Evolutionary conservation across 2,888 invertebrate genomes (phyloP).

Genomic region (Lobophora halterata): DNA sequence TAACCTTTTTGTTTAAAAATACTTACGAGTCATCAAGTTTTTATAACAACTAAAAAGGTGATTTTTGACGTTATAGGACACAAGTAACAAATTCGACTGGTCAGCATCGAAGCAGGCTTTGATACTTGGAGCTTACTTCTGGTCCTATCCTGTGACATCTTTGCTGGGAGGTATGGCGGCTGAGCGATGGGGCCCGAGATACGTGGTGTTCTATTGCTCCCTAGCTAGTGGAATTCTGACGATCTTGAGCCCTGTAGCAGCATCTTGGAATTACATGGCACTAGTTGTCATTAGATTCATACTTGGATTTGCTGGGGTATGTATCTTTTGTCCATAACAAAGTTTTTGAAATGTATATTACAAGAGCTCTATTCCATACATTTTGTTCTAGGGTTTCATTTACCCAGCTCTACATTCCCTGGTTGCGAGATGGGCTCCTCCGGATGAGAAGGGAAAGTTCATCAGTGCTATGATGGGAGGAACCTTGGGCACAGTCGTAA

Average conservation of each 20-base stretch:
- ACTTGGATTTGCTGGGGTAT: conserved; percentile 83
- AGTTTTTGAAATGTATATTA: no score
- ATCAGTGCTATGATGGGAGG: conserved; percentile 87
- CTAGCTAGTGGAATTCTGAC: conserved; percentile 79
- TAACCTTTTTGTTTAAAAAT: no score
- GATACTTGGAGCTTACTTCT: conserved; percentile 85
- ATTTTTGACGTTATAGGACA: conserved; percentile 15
- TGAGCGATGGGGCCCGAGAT: conserved; percentile 83
- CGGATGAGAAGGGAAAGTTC: conserved; percentile 87
- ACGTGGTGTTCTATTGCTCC: conserved; percentile 79
- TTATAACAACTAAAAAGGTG: no score
- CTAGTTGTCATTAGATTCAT: conserved; percentile 81
- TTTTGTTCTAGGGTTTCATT: conserved; percentile 74
- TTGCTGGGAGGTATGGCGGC: conserved; percentile 84
- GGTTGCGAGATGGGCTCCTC: conserved; percentile 87
- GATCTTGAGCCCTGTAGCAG: conserved; percentile 81
- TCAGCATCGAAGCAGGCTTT: conserved; percentile 81
- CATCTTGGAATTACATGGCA: conserved; percentile 76
- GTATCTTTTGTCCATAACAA: conserved; percentile 41
- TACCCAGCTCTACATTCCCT: conserved; percentile 84
- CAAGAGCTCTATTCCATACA: not conserved
- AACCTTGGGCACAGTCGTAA: conserved; percentile 85
- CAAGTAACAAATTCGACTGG: conserved; percentile 75
- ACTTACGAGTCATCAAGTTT: no score
- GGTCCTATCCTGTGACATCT: conserved; percentile 85